A percentile compares a stretch with the other conserved stretches of the same genome.
Conservation (phyloP, 2,888 invertebrate genomes). For the Bembecia ichneumoniformis region DNA sequence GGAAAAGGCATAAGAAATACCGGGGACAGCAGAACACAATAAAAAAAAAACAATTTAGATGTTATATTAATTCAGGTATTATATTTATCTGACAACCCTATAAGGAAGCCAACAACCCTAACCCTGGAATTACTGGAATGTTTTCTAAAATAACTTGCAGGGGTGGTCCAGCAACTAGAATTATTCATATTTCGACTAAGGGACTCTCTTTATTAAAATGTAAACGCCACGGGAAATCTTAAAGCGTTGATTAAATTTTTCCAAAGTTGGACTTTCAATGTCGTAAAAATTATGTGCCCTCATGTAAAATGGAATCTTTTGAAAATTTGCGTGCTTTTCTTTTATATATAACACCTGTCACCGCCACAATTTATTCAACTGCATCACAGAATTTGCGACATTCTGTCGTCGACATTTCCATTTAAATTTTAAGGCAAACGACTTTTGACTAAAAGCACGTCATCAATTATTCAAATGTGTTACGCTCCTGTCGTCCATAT, state of each 20-base stretch:
- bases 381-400: conserved; percentile 35
- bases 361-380: conserved; percentile 18
- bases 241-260: not conserved
- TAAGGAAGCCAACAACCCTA: conserved; percentile 27
- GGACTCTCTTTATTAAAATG: not conserved
- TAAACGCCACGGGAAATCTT: not conserved
- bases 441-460: conserved; percentile 9
- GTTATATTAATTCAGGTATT: no score
- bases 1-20: no score
- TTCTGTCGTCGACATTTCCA: conserved; percentile 35
- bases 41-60: no score
- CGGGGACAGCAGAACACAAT: no score
- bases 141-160: conserved; percentile 51
- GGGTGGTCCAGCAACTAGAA: conserved; percentile 45
- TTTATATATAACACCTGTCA: not conserved
- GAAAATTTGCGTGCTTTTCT: not conserved
- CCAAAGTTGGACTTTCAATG: conserved; percentile 7
- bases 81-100: no score
- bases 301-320: conserved; percentile 32
- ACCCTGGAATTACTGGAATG: conserved; percentile 37
- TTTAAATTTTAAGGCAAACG: conserved; percentile 31
- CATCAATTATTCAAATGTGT: conserved; percentile 22
- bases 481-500: not conserved
- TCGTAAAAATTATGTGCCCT: conserved; percentile 36
- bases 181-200: conserved; percentile 21